phyloP scores from a whole-genome alignment of 1,140 invertebrate genomes.

The Portunus trituberculatus region DNA sequence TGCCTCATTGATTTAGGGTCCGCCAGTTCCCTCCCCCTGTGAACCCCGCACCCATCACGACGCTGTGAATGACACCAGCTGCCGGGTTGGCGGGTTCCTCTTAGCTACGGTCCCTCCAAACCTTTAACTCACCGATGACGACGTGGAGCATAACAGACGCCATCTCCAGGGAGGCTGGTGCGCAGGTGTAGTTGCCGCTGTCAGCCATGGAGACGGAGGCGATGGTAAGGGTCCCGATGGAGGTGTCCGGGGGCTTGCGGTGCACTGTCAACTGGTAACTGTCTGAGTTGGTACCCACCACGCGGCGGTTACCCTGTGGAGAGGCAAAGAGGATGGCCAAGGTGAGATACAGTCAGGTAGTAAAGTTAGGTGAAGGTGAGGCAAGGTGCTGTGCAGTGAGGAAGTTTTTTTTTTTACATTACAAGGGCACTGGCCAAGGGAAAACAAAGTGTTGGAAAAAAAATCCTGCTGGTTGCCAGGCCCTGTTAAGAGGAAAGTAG shows the following conservation, averaged over 20 bases:
- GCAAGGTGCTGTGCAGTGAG: background rate
- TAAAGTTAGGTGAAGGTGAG: background rate
- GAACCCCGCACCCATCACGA: too few relatives aligned
- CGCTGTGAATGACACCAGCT: too few relatives aligned
- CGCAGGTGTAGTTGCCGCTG: conserved; percentile 80
- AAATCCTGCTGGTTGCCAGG: too few relatives aligned
- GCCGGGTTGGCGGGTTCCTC: too few relatives aligned
- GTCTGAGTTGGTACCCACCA: conserved; percentile 47
- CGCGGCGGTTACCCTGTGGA: conserved; percentile 59
- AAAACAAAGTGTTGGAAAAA: too few relatives aligned
- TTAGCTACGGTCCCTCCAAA: background rate
- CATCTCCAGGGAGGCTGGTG: conserved; percentile 79
- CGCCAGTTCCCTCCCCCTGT: background rate
- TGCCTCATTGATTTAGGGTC: too few relatives aligned
- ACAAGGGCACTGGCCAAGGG: too few relatives aligned
- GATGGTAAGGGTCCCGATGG: conserved; percentile 78
- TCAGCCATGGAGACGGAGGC: conserved; percentile 78
- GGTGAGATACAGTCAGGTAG: background rate
- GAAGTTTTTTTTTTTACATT: too few relatives aligned
- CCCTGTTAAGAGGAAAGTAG: too few relatives aligned
- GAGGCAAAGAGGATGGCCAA: background rate
- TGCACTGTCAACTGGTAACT: conserved; percentile 22
- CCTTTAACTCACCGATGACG: conserved; percentile 55
- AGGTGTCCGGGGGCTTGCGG: conserved; percentile 56
- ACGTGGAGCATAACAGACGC: conserved; percentile 78